Conservation (phyloP, 2,113 vertebrate genomes). For the Eublepharis macularius region DNA sequence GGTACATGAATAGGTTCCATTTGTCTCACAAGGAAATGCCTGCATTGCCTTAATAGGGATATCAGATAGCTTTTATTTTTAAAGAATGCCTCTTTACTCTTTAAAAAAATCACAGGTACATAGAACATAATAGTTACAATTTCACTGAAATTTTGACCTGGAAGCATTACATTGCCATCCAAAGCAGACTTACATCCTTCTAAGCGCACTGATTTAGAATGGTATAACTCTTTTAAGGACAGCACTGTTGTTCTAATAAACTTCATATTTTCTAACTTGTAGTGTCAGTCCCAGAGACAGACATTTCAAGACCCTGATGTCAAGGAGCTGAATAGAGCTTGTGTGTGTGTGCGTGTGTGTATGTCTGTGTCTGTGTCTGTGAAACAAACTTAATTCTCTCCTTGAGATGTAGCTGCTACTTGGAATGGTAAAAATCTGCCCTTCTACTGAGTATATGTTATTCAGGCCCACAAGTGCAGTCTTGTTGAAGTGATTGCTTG, state of each 20-base stretch:
- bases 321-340: background rate
- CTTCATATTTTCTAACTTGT: background rate
- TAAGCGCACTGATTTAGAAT: too few relatives aligned
- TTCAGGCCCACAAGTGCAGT: background rate
- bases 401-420: background rate
- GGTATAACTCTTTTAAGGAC: too few relatives aligned
- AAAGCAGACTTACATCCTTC: too few relatives aligned
- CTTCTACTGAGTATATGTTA: background rate
- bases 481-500: background rate
- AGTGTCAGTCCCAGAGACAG: background rate
- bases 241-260: background rate
- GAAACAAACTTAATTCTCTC: slow-evolving; percentile 1
- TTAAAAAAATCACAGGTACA: background rate
- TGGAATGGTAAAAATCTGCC: too few relatives aligned
- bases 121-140: background rate
- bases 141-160: background rate
- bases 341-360: background rate
- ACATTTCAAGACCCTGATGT: background rate
- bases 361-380: background rate
- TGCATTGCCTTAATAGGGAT: background rate
- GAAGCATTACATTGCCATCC: background rate
- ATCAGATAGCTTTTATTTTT: background rate
- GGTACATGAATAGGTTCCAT: background rate
- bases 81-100: background rate
- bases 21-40: background rate